Evolutionary conservation across 2,797 vertebrate species (phyloP).

Genomic region (Propithecus deckenii): DNA sequence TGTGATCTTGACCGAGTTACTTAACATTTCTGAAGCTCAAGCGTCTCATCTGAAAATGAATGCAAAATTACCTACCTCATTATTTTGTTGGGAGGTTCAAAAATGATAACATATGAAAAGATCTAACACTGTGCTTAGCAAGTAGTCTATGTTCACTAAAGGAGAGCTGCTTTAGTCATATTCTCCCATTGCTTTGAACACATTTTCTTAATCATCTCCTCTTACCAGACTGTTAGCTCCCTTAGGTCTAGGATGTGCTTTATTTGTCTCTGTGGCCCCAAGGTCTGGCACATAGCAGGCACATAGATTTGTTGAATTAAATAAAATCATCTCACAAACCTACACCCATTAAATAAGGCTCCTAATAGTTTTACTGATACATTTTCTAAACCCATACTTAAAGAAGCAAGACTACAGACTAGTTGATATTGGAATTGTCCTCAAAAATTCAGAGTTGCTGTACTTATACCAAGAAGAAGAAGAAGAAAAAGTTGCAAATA

Average conservation of each 20-base stretch:
- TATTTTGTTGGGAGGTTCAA: neutral
- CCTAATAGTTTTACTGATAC: neutral
- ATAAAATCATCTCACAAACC: neutral
- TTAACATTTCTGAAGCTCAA: neutral
- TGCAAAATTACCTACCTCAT: neutral
- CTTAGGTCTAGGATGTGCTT: neutral
- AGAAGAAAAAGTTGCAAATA: constrained; percentile 61
- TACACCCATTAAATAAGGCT: neutral
- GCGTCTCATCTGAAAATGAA: neutral
- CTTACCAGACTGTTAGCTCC: neutral
- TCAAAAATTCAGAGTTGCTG: constrained; percentile 19
- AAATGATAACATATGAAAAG: neutral
- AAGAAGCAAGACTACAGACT: neutral
- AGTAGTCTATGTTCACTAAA: neutral
- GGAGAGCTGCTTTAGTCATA: neutral
- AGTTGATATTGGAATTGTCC: constrained; percentile 1
- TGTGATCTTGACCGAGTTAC: neutral
- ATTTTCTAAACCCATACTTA: neutral
- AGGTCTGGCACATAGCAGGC: neutral
- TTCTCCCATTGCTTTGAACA: neutral
- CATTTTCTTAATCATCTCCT: neutral
- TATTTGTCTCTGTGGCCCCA: neutral
- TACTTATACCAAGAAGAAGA: constrained; percentile 31
- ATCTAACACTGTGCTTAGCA: neutral
- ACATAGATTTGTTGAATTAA: neutral